phyloP scores from a whole-genome alignment of 2,888 invertebrate genomes.

The Philereme vetulata region DNA sequence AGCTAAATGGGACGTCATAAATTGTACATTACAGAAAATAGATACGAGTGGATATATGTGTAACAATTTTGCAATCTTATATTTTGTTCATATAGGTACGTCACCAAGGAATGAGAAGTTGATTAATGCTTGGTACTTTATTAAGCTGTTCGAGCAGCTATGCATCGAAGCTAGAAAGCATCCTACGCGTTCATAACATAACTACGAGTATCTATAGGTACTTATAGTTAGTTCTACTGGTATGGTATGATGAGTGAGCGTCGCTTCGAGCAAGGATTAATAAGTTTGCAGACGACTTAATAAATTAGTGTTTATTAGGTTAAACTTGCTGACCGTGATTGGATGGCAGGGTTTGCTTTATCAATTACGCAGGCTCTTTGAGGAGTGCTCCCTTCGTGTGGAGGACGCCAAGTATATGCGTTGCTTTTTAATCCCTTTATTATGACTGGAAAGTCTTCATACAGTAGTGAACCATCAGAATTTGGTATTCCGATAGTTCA shows the following conservation, averaged over 20 bases:
- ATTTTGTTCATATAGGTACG: constrained; percentile 28
- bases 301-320: constrained; percentile 61
- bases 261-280: constrained; percentile 37
- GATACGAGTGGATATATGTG: neutral
- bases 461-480: no score
- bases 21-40: constrained; percentile 38
- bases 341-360: constrained; percentile 67
- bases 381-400: constrained; percentile 51
- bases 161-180: constrained; percentile 23
- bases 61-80: neutral
- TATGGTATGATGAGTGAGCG: neutral
- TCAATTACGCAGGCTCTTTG: constrained; percentile 69
- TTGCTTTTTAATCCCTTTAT: constrained; percentile 72
- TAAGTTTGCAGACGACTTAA: constrained; percentile 59
- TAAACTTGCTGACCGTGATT: constrained; percentile 65
- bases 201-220: neutral
- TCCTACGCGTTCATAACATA: constrained; percentile 4
- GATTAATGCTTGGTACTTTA: constrained; percentile 36
- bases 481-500: no score
- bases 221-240: neutral
- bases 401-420: constrained; percentile 46
- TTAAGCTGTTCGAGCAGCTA: constrained; percentile 38
- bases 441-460: neutral
- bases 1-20: constrained; percentile 52
- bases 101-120: constrained; percentile 37